A percentile compares a stretch with the other conserved stretches of the same genome.
These are phyloP conservation scores for Coleophora deauratella DNA, from an alignment of 2,888 invertebrate genomes.

Conservation along the genomic window DNA sequence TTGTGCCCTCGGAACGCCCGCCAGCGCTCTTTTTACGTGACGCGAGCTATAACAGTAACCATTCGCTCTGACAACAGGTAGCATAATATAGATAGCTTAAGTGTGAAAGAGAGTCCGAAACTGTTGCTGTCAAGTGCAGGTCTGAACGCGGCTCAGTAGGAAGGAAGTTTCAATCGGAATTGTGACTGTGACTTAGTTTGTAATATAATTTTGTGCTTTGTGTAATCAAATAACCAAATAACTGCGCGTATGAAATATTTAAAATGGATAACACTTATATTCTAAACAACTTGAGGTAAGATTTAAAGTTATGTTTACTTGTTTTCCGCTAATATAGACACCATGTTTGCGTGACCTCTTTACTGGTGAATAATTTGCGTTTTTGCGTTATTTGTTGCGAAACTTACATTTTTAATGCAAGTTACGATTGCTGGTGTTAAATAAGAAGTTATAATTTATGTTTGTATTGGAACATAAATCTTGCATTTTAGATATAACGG, in stretches of 20 bases:
- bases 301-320: slow-evolving; percentile 5
- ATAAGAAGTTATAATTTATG: background rate
- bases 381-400: slow-evolving; percentile 14
- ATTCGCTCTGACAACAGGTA: too few species aligned
- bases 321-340: slow-evolving; percentile 18
- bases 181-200: too few species aligned
- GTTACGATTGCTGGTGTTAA: background rate
- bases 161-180: background rate
- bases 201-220: background rate
- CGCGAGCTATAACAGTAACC: too few species aligned
- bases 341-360: slow-evolving; percentile 27
- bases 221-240: background rate
- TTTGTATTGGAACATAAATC: background rate
- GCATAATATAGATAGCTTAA: too few species aligned
- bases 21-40: too few species aligned
- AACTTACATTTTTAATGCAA: slow-evolving; percentile 5
- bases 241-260: slow-evolving; percentile 20
- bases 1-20: too few species aligned
- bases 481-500: too few species aligned
- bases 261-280: slow-evolving; percentile 57
- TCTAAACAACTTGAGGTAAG: slow-evolving; percentile 58
- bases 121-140: too few species aligned
- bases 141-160: too few species aligned
- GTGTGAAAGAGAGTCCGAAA: too few species aligned
- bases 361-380: slow-evolving; percentile 21